phyloP scores from a whole-genome alignment of 2,113 vertebrate species.

The Mobula birostris region DNA sequence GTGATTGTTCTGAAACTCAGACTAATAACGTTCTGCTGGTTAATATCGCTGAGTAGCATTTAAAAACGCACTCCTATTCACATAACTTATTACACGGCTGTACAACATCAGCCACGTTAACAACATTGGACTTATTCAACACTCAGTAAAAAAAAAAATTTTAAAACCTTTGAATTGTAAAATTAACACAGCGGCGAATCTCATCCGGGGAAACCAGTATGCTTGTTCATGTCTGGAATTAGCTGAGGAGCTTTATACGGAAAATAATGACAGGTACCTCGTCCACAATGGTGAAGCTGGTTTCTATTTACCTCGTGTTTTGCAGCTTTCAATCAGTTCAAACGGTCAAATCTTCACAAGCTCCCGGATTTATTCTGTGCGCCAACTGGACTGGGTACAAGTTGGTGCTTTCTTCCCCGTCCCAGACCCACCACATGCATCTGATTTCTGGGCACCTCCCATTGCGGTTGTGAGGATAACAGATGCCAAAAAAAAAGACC shows the following conservation, averaged over 20 bases:
- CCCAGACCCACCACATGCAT: neutral
- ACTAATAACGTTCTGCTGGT: neutral
- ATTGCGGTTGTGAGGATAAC: neutral
- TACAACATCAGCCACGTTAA: too few relatives aligned
- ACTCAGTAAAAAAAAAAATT: too few relatives aligned
- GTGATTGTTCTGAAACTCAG: neutral
- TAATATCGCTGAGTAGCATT: neutral
- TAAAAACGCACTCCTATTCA: neutral
- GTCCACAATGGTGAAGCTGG: neutral
- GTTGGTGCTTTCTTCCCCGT: neutral
- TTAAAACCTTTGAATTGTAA: neutral
- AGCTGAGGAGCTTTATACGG: too few relatives aligned
- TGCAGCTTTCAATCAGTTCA: neutral
- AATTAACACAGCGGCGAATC: too few relatives aligned
- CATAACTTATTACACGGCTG: neutral
- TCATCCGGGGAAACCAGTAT: neutral
- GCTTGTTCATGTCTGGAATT: too few relatives aligned
- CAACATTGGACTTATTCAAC: neutral
- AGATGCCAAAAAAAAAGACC: neutral
- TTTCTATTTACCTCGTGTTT: neutral
- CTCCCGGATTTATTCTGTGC: neutral
- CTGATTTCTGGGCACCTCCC: neutral
- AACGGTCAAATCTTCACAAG: neutral
- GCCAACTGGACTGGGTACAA: neutral
- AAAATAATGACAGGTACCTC: neutral